Percentiles rank a stretch among this genome's conserved stretches.
Conservation (phyloP, 2,113 vertebrate species). For the Lamprotornis superbus region DNA sequence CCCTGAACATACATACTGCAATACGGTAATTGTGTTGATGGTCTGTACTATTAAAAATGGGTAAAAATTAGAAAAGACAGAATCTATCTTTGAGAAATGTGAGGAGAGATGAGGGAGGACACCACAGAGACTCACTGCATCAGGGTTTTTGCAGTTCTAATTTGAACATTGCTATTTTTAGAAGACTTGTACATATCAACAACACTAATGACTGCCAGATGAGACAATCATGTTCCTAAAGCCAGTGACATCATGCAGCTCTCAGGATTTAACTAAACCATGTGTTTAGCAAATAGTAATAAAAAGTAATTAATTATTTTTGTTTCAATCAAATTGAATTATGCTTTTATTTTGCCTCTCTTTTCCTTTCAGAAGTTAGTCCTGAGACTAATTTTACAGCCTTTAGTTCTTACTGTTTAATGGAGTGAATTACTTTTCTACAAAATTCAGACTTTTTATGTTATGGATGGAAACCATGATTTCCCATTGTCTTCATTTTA, state of each 20-base stretch:
- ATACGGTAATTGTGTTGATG: not conserved
- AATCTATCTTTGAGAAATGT: not conserved
- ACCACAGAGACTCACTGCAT: not conserved
- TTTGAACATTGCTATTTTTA: slow-evolving; percentile 27
- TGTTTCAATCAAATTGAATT: not conserved
- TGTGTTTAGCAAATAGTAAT: not conserved
- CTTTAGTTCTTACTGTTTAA: not conserved
- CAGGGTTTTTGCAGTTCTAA: not conserved
- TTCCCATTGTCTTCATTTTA: not conserved
- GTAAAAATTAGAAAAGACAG: not conserved
- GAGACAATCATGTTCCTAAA: not conserved
- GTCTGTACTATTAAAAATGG: not conserved
- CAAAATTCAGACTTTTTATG: not conserved
- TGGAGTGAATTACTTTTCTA: not conserved
- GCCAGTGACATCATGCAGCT: not conserved
- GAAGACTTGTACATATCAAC: not conserved
- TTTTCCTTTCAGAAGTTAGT: not conserved
- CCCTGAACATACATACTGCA: not conserved
- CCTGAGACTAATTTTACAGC: not conserved
- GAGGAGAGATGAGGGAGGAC: not conserved
- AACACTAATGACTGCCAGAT: not conserved
- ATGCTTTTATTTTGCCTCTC: not conserved
- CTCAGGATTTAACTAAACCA: not conserved
- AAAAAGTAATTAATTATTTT: not conserved
- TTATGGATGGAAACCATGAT: not conserved